A percentile compares a stretch with the other conserved stretches of the same genome.
Conservation (phyloP, 2,888 invertebrate genomes). For the Apodemia zela region DNA sequence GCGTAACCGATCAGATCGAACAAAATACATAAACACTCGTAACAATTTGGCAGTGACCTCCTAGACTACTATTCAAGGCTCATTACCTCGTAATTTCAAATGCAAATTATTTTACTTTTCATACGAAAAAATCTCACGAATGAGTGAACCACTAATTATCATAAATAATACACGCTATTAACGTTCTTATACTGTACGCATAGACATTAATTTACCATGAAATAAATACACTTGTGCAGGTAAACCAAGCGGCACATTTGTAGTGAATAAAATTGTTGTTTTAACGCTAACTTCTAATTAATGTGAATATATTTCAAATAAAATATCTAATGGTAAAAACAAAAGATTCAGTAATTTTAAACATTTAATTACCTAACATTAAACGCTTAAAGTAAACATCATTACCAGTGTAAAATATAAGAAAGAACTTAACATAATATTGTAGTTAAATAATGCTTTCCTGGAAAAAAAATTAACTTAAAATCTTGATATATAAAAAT, state of each 20-base stretch:
- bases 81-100: constrained; percentile 36
- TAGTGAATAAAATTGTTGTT: constrained; percentile 9
- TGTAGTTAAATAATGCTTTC: too few relatives aligned
- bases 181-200: constrained; percentile 16
- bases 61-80: constrained; percentile 35
- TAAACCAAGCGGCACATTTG: constrained; percentile 6
- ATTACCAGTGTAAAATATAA: too few relatives aligned
- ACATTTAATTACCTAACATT: too few relatives aligned
- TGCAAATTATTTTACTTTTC: constrained; percentile 31
- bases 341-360: too few relatives aligned
- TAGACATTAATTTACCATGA: constrained; percentile 1
- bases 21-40: background rate
- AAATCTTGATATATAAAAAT: too few relatives aligned
- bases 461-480: too few relatives aligned
- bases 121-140: constrained; percentile 19
- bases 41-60: constrained; percentile 12
- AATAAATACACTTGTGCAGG: background rate
- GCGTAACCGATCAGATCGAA: too few relatives aligned
- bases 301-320: background rate
- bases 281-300: background rate
- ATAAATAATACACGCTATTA: constrained; percentile 12
- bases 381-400: too few relatives aligned
- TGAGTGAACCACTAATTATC: constrained; percentile 15
- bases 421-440: too few relatives aligned
- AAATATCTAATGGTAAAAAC: too few relatives aligned